These are phyloP conservation scores for Ferdinandea cuprea DNA, from an alignment of 2,888 invertebrate species.

Conservation along the genomic window DNA sequence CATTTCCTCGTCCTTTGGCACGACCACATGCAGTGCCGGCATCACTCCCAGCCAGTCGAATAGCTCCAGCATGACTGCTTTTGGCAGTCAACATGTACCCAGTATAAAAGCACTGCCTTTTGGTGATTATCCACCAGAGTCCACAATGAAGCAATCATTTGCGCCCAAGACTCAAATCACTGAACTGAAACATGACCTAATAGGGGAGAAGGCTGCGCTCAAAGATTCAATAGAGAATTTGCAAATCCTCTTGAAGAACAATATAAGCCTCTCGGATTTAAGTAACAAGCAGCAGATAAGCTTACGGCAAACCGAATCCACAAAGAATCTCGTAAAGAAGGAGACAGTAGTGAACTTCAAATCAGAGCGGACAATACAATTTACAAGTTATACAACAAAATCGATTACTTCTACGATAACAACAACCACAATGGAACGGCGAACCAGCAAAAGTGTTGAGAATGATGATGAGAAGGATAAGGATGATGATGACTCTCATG, in stretches of 20 bases:
- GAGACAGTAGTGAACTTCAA: constrained; percentile 79
- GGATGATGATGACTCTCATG: constrained; percentile 60
- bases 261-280: constrained; percentile 82
- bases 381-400: constrained; percentile 67
- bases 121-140: constrained; percentile 74
- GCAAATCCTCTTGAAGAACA: constrained; percentile 82
- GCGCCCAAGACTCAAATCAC: constrained; percentile 78
- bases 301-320: constrained; percentile 78
- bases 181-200: constrained; percentile 80
- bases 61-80: constrained; percentile 78
- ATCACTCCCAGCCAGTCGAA: constrained; percentile 81
- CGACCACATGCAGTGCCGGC: constrained; percentile 80
- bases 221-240: constrained; percentile 83
- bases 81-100: constrained; percentile 77
- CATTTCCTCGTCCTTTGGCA: constrained; percentile 82
- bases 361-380: constrained; percentile 77
- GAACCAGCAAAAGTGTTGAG: constrained; percentile 40
- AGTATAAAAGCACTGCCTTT: constrained; percentile 73
- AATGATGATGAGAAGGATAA: constrained; percentile 60
- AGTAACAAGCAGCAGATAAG: constrained; percentile 82
- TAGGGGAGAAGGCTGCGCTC: constrained; percentile 78
- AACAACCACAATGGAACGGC: constrained; percentile 44
- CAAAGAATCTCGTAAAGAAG: constrained; percentile 78
- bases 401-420: constrained; percentile 67
- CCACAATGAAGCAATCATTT: constrained; percentile 68